Conservation (phyloP, 2,113 vertebrate species). For the Chloropsis hardwickii region DNA sequence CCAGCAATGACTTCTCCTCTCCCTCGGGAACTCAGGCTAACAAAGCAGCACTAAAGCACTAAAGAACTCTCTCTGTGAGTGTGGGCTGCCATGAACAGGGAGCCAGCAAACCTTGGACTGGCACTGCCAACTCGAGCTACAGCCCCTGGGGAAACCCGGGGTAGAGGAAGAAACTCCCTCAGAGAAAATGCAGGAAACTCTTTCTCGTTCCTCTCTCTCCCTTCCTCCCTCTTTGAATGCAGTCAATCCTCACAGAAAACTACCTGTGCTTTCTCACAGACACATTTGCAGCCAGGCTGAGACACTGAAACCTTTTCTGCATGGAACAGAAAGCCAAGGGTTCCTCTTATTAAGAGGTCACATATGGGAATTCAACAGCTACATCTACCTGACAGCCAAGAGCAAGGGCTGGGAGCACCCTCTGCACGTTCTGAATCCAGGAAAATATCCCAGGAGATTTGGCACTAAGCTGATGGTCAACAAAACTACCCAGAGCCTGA, state of each 20-base stretch:
- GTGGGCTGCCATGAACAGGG: neutral
- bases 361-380: neutral
- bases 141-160: neutral
- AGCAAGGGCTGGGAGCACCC: neutral
- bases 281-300: neutral
- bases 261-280: neutral
- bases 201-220: neutral
- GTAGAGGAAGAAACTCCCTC: neutral
- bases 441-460: neutral
- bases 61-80: neutral
- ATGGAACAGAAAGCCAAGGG: neutral
- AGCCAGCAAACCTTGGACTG: neutral
- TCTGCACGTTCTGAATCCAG: neutral
- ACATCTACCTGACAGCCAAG: neutral
- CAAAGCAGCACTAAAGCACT: neutral
- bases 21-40: neutral
- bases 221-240: neutral
- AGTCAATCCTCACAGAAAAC: neutral
- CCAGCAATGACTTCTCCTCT: neutral
- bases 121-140: neutral
- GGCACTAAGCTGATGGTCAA: slow-evolving; percentile 24
- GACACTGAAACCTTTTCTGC: neutral
- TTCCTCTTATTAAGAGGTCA: neutral
- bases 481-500: neutral
- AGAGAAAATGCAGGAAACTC: neutral